A percentile compares a stretch with the other conserved stretches of the same genome.
Evolutionary conservation across 37 sponge, comb jelly and placozoan species (phyloP).

Genomic region (Petrosia ficiformis): DNA sequence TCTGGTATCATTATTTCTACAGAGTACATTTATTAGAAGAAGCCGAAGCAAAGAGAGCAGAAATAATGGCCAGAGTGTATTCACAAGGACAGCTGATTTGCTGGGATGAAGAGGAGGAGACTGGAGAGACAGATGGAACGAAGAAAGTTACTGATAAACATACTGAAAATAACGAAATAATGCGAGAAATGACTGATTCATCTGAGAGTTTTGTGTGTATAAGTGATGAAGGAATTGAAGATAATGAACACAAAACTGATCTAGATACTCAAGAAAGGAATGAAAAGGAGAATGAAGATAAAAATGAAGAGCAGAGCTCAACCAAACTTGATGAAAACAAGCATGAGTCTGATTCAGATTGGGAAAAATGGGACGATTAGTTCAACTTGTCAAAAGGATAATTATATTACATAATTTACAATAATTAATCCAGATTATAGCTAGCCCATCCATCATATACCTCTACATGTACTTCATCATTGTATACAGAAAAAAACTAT

Average conservation of each 20-base stretch:
- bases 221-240: slow-evolving; percentile 34
- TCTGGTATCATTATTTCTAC: slow-evolving; percentile 71
- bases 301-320: background rate
- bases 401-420: no score
- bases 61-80: slow-evolving; percentile 60
- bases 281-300: background rate
- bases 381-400: background rate
- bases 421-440: no score
- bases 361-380: slow-evolving; percentile 64
- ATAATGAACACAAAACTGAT: background rate
- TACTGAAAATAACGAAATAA: background rate
- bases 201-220: slow-evolving; percentile 70
- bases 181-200: slow-evolving; percentile 6
- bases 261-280: background rate
- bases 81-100: slow-evolving; percentile 19
- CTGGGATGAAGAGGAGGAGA: slow-evolving; percentile 64
- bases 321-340: background rate
- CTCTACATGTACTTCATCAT: no score
- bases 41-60: slow-evolving; percentile 51
- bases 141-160: background rate
- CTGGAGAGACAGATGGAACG: background rate
- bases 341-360: slow-evolving; percentile 26
- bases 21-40: slow-evolving; percentile 36
- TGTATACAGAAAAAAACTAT: no score
- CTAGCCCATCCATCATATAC: no score